A percentile compares a stretch with the other conserved stretches of the same genome.
Evolutionary conservation across 2,888 invertebrate species (phyloP).

Genomic region (Catocala nupta): DNA sequence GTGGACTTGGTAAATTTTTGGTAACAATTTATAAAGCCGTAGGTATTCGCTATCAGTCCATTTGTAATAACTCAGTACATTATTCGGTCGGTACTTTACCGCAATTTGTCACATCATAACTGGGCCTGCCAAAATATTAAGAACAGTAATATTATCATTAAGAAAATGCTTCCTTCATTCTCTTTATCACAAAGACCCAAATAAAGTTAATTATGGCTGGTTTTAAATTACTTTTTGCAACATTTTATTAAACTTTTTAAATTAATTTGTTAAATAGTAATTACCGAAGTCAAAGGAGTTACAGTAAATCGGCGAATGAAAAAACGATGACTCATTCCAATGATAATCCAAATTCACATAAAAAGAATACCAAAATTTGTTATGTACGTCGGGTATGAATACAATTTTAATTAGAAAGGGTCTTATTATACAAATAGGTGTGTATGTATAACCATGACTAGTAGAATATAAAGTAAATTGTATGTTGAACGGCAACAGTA

Average conservation of each 20-base stretch:
- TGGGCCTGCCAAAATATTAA: slow-evolving; percentile 27
- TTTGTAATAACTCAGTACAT: slow-evolving; percentile 22
- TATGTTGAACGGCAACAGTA: slow-evolving; percentile 88
- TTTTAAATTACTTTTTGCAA: slow-evolving; percentile 59
- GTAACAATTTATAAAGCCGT: slow-evolving; percentile 53
- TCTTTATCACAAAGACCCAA: slow-evolving; percentile 56
- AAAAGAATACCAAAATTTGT: background rate
- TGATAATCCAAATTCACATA: slow-evolving; percentile 12
- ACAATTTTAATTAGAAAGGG: background rate
- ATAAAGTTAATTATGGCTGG: slow-evolving; percentile 66
- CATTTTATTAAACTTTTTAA: slow-evolving; percentile 62
- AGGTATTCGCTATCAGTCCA: slow-evolving; percentile 36
- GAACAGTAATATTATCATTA: slow-evolving; percentile 35
- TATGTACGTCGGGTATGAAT: background rate
- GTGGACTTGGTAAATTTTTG: slow-evolving; percentile 58
- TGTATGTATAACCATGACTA: background rate
- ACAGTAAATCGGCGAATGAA: slow-evolving; percentile 43
- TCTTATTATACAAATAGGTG: slow-evolving; percentile 3
- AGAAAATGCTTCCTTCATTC: slow-evolving; percentile 50
- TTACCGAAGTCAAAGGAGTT: slow-evolving; percentile 61
- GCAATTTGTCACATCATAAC: slow-evolving; percentile 35
- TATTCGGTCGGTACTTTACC: slow-evolving; percentile 9
- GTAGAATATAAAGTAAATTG: slow-evolving; percentile 37
- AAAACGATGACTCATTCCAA: slow-evolving; percentile 33
- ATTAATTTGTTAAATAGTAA: slow-evolving; percentile 67